Evolutionary conservation across 2,113 vertebrate genomes (phyloP).

Genomic region (Isurus oxyrinchus): DNA sequence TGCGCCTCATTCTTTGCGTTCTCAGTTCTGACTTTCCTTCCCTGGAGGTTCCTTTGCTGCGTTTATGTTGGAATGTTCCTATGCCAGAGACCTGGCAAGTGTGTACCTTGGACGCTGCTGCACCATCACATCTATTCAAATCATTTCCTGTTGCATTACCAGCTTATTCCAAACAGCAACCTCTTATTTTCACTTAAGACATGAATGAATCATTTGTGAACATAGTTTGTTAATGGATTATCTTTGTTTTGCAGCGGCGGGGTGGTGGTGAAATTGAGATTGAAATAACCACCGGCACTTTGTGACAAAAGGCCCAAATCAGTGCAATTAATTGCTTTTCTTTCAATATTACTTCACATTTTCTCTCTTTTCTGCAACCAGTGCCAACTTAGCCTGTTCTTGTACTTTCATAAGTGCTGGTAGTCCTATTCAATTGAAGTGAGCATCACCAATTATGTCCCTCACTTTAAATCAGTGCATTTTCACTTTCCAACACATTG

Average conservation of each 20-base stretch:
- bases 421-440: neutral
- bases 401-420: neutral
- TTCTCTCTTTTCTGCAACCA: neutral
- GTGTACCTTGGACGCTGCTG: constrained; percentile 30
- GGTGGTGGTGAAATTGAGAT: neutral
- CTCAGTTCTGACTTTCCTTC: neutral
- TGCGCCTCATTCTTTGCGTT: constrained; percentile 3
- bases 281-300: neutral
- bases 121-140: constrained; percentile 20
- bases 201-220: constrained; percentile 19
- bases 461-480: neutral
- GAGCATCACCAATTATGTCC: neutral
- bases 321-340: neutral
- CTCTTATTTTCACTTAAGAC: neutral
- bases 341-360: neutral
- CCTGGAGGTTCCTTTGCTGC: neutral
- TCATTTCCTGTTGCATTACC: constrained; percentile 35
- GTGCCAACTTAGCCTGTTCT: neutral
- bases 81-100: constrained; percentile 23
- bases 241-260: neutral
- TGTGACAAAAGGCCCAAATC: neutral
- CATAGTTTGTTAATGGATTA: neutral
- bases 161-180: constrained; percentile 32
- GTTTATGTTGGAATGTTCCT: constrained; percentile 23
- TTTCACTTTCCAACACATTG: neutral